Evolutionary conservation across 2,113 vertebrate species (phyloP).

Genomic region (Tenrec ecaudatus): DNA sequence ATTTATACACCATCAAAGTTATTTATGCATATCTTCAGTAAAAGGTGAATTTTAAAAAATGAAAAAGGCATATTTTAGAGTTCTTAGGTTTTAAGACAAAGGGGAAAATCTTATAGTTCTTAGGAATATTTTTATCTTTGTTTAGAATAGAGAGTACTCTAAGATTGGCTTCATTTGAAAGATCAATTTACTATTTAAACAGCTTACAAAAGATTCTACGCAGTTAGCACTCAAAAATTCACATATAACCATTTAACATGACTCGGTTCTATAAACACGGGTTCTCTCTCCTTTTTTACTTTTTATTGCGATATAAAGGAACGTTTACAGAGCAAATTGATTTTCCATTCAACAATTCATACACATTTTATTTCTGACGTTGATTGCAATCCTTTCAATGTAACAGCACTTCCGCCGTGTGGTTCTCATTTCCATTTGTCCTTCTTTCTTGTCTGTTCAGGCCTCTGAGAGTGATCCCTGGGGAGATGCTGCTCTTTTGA

Average conservation of each 20-base stretch:
- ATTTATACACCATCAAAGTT: conserved; percentile 1
- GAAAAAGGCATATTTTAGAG: background rate
- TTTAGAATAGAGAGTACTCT: background rate
- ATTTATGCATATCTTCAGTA: conserved; percentile 5
- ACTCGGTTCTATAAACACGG: background rate
- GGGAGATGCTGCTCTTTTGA: too few species aligned
- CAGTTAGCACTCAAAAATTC: conserved; percentile 13
- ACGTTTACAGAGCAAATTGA: too few species aligned
- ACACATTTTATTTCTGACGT: too few species aligned
- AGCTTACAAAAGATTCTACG: background rate
- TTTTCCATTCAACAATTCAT: too few species aligned
- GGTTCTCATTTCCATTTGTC: too few species aligned
- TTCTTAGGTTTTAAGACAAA: background rate
- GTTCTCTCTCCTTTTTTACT: background rate
- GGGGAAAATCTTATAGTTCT: background rate
- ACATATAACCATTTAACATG: background rate
- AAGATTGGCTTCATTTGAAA: background rate
- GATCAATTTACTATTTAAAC: conserved; percentile 5
- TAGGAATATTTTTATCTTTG: background rate
- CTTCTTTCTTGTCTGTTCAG: too few species aligned
- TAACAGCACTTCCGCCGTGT: too few species aligned
- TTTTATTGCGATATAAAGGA: too few species aligned
- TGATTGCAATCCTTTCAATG: too few species aligned
- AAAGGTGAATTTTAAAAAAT: background rate
- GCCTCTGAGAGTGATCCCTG: too few species aligned